Evolutionary conservation across 1,140 invertebrate species (phyloP), one percentile per base, ranked within the genome.

Genomic region (Drosophila pectinifera): DNA sequence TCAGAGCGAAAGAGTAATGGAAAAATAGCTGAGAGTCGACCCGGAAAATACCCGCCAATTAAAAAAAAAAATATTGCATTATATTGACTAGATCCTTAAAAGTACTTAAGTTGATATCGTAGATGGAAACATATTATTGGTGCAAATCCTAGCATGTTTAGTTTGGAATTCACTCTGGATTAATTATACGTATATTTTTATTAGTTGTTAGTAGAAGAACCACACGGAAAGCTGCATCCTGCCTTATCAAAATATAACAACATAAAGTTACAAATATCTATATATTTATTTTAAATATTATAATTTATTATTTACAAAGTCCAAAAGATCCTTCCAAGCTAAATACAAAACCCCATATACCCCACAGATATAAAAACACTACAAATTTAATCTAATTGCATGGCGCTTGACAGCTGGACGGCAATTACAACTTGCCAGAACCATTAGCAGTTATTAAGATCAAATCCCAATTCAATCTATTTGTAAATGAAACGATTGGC

Each of bases 361-460:
- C 48, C 38, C 16, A 13, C 7, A 31, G 13, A 31, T 14, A n/a
- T n/a, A n/a, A 31, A 6, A 5, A 51, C 7, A 38, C 36, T 14
- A 5, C 2, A 16, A 34, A 34, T 5, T 18, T 14, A 20, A 34
- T 58, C 38, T 26, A 16, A 49, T 20, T 59, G 31, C 48, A 38
- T 78, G 48, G 16, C 39, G 14, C 41, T 38, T 16, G 55, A 68
- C 63, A 34, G 61, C 64, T 61, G 43, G 61, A 42, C 59, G 39
- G 51, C 46, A 78, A 81, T 85, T 82, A 72, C 67, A 46, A n/a
- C 5, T 31, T 16, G 34, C 24, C 46, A 61, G 42, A 68, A 48
- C 83, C 45, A 68, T 86, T 88, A 82, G 39, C 43, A 36, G 83
- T 75, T 82, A 81, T 81, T 86, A 78, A 85, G 72, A 65, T 73